A percentile compares a stretch with the other conserved stretches of the same genome.
Evolutionary conservation across 2,113 vertebrate genomes (phyloP).

Genomic region (Orycteropus afer): DNA sequence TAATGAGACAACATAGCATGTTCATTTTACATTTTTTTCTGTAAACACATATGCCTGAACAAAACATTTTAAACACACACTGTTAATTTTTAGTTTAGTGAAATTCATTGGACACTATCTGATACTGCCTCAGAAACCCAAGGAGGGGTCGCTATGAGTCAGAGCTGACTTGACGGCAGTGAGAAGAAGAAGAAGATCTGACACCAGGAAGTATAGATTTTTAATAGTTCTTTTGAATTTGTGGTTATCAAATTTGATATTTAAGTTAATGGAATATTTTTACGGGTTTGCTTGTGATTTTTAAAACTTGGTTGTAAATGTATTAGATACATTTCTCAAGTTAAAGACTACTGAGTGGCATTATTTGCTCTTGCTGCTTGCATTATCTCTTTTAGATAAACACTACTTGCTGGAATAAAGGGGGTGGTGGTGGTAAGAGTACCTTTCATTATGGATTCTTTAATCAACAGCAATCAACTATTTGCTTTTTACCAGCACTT

Average conservation of each 20-base stretch:
- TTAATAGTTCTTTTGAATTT: slow-evolving; percentile 1
- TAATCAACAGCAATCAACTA: slow-evolving; percentile 27
- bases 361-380: not conserved
- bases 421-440: not conserved
- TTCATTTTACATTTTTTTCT: slow-evolving; percentile 29
- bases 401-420: not conserved
- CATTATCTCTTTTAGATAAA: not conserved
- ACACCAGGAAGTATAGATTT: not conserved
- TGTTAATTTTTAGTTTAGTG: not conserved
- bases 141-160: too few relatives aligned
- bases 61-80: not conserved
- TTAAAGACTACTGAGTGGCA: not conserved
- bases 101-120: not conserved
- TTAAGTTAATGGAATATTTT: not conserved
- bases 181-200: too few relatives aligned
- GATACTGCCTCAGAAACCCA: too few relatives aligned
- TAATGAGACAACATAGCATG: not conserved
- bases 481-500: slow-evolving; percentile 42
- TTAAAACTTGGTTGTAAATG: not conserved
- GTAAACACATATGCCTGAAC: not conserved
- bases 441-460: slow-evolving; percentile 22
- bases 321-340: not conserved
- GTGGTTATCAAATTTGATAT: not conserved
- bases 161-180: too few relatives aligned
- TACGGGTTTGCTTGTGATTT: not conserved